These are phyloP conservation scores for Cataglyphis albicans DNA, from an alignment of 2,888 invertebrate species.

Conservation along the genomic window DNA sequence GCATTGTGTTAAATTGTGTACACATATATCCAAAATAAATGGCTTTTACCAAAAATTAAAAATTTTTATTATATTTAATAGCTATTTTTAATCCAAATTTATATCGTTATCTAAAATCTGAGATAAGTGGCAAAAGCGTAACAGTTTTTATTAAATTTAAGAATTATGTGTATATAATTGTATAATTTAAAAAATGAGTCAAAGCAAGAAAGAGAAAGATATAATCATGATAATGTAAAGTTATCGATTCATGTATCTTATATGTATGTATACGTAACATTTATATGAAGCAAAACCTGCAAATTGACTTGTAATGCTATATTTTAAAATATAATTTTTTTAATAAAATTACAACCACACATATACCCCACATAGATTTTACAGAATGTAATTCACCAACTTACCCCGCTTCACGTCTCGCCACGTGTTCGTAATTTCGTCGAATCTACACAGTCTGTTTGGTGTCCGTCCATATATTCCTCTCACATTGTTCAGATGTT, in stretches of 20 bases:
- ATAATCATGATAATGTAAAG: neutral
- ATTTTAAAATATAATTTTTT: neutral
- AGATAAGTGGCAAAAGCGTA: neutral
- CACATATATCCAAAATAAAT: neutral
- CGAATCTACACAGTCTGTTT: slow-evolving; percentile 75
- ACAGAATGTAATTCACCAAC: slow-evolving; percentile 59
- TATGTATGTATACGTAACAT: neutral
- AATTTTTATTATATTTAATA: neutral
- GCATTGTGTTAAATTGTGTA: neutral
- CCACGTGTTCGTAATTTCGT: slow-evolving; percentile 85
- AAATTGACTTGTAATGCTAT: neutral
- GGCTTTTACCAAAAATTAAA: neutral
- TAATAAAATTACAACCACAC: slow-evolving; percentile 8
- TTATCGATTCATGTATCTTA: neutral
- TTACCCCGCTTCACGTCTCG: slow-evolving; percentile 84
- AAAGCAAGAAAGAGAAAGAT: neutral
- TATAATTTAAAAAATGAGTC: neutral
- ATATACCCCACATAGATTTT: neutral
- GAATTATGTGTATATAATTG: neutral
- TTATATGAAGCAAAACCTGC: neutral
- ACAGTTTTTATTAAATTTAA: neutral
- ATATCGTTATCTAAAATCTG: neutral
- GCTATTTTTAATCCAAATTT: neutral
- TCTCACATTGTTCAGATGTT: slow-evolving; percentile 76
- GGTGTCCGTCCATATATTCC: slow-evolving; percentile 74